Conservation (phyloP, 2,797 vertebrate genomes). For the Sparus aurata region DNA sequence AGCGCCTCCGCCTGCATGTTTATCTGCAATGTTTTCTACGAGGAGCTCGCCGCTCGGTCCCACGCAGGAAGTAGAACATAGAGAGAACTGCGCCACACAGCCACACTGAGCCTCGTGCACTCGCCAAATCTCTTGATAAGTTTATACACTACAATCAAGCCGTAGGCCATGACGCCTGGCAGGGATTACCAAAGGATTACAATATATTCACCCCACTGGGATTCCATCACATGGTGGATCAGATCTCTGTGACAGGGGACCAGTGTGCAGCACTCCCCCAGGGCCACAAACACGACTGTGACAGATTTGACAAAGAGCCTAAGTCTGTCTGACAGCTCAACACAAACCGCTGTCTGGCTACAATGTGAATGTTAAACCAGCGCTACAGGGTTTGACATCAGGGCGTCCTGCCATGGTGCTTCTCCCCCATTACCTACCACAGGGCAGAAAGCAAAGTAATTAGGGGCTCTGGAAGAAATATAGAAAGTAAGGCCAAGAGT, state of each 20-base stretch:
- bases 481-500: constrained; percentile 46
- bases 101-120: constrained; percentile 34
- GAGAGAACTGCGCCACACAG: constrained; percentile 3
- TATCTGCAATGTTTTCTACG: neutral
- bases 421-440: constrained; percentile 36
- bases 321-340: constrained; percentile 68
- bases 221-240: constrained; percentile 81
- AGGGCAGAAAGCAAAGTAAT: constrained; percentile 49
- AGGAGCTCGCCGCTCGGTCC: neutral
- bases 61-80: constrained; percentile 41
- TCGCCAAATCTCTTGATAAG: constrained; percentile 75
- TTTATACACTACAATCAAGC: constrained; percentile 79
- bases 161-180: constrained; percentile 73
- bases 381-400: constrained; percentile 33
- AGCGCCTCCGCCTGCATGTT: neutral
- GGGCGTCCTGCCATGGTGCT: constrained; percentile 11
- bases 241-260: constrained; percentile 77
- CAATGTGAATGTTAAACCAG: constrained; percentile 47
- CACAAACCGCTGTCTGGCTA: constrained; percentile 59
- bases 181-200: constrained; percentile 84
- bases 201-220: constrained; percentile 79
- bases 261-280: constrained; percentile 54
- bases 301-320: constrained; percentile 72
- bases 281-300: constrained; percentile 54
- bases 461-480: constrained; percentile 39